phyloP scores from a whole-genome alignment of 2,113 vertebrate species.

The Oncorhynchus mykiss region DNA sequence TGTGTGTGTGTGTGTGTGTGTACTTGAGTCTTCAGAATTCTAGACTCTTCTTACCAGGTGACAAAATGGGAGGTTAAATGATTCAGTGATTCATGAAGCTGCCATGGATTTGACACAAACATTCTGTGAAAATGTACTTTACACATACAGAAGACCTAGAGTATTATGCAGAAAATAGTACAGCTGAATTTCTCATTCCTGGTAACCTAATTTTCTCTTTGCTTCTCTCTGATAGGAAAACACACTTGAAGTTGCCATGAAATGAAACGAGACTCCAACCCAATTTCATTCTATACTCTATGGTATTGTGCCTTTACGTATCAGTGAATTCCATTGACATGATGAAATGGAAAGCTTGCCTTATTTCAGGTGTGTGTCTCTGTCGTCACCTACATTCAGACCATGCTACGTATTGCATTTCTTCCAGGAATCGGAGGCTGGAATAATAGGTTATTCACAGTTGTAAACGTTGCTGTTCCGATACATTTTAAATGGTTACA shows the following conservation, averaged over 20 bases:
- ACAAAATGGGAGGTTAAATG: too few relatives aligned
- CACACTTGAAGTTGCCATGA: slow-evolving; percentile 41
- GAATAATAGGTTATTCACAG: slow-evolving; percentile 36
- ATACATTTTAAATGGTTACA: slow-evolving; percentile 3
- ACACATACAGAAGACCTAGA: too few relatives aligned
- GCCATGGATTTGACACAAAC: too few relatives aligned
- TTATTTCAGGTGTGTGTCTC: slow-evolving; percentile 41
- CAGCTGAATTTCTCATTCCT: neutral
- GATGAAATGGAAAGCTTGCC: slow-evolving; percentile 62
- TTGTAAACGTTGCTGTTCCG: slow-evolving; percentile 4
- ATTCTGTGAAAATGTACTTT: too few relatives aligned
- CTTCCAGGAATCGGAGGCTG: slow-evolving; percentile 41
- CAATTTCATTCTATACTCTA: slow-evolving; percentile 61
- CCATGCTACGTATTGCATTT: slow-evolving; percentile 46
- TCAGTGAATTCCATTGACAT: slow-evolving; percentile 59
- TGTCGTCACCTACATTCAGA: slow-evolving; percentile 42
- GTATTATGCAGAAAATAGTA: too few relatives aligned
- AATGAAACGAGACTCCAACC: slow-evolving; percentile 51
- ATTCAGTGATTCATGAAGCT: too few relatives aligned
- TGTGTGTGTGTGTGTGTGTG: slow-evolving; percentile 9
- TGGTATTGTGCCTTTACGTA: slow-evolving; percentile 60
- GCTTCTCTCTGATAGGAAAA: slow-evolving; percentile 25
- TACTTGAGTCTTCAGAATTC: neutral
- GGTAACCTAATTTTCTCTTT: neutral
- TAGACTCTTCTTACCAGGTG: too few relatives aligned